These are phyloP conservation scores for Takifugu bimaculatus DNA, from an alignment of 2,113 vertebrate genomes.

Conservation along the genomic window DNA sequence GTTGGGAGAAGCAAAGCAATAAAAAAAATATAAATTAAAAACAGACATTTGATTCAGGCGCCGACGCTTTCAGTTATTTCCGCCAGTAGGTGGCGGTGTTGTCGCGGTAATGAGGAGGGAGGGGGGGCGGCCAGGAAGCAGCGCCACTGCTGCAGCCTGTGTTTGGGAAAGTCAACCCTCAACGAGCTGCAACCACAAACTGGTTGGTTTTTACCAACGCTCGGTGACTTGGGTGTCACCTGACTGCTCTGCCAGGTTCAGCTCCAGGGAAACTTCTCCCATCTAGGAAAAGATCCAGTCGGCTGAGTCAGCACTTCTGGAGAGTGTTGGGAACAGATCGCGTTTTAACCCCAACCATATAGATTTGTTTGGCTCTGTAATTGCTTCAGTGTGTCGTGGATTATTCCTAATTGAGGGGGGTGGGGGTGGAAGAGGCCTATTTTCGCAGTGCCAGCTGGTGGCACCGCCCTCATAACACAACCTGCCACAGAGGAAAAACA, in stretches of 20 bases:
- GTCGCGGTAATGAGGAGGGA: slow-evolving; percentile 11
- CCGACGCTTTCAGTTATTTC: neutral
- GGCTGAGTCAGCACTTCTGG: slow-evolving; percentile 57
- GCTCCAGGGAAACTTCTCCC: slow-evolving; percentile 33
- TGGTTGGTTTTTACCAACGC: no score
- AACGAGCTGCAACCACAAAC: no score
- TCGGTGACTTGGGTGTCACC: slow-evolving; percentile 1
- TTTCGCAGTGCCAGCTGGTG: slow-evolving; percentile 62
- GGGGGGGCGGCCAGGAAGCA: neutral
- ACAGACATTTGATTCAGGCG: no score
- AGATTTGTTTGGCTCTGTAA: slow-evolving; percentile 77
- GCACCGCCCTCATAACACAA: slow-evolving; percentile 51
- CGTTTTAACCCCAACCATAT: slow-evolving; percentile 73
- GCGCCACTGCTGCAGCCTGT: no score
- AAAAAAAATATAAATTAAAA: neutral
- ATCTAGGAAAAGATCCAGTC: slow-evolving; percentile 47
- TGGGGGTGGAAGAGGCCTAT: slow-evolving; percentile 63
- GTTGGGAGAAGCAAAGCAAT: neutral
- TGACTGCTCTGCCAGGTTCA: slow-evolving; percentile 24
- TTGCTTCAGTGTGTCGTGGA: slow-evolving; percentile 80
- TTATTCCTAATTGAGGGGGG: slow-evolving; percentile 66
- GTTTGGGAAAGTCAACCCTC: no score
- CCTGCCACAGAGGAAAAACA: slow-evolving; percentile 9
- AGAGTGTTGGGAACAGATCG: slow-evolving; percentile 68
- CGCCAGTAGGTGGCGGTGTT: slow-evolving; percentile 50